phyloP scores from a whole-genome alignment of 2,113 vertebrate genomes.

The Lepidothrix coronata region DNA sequence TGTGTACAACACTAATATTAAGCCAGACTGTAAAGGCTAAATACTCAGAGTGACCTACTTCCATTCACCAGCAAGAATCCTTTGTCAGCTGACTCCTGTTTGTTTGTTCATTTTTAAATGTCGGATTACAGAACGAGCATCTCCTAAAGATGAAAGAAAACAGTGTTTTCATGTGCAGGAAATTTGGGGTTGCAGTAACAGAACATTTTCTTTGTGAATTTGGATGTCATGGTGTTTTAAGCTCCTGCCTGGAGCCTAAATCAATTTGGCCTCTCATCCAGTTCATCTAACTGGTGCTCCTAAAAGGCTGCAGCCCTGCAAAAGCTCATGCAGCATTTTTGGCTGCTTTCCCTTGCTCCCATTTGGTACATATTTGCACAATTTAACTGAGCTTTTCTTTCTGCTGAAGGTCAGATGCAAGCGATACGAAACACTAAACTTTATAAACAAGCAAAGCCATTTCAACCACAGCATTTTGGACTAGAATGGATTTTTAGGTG shows the following conservation, averaged over 20 bases:
- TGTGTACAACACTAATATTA: slow-evolving; percentile 26
- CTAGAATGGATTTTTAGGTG: slow-evolving; percentile 50
- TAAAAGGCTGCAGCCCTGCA: slow-evolving; percentile 50
- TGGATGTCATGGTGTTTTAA: slow-evolving; percentile 48
- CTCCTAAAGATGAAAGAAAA: slow-evolving; percentile 60
- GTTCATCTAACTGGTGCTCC: slow-evolving; percentile 52
- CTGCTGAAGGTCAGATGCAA: slow-evolving; percentile 57
- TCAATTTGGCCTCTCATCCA: slow-evolving; percentile 53
- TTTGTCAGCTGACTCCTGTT: slow-evolving; percentile 25
- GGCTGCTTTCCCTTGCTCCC: slow-evolving; percentile 46
- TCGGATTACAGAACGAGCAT: slow-evolving; percentile 26
- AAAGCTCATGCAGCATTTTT: slow-evolving; percentile 55
- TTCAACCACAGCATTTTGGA: slow-evolving; percentile 56
- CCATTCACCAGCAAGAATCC: slow-evolving; percentile 53
- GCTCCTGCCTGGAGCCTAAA: slow-evolving; percentile 49
- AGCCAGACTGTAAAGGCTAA: slow-evolving; percentile 47
- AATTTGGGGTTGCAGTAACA: slow-evolving; percentile 39
- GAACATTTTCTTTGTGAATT: slow-evolving; percentile 57
- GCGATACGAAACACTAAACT: slow-evolving; percentile 62
- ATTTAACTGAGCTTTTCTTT: slow-evolving; percentile 64
- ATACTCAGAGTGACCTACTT: slow-evolving; percentile 54
- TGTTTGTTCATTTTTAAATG: slow-evolving; percentile 60
- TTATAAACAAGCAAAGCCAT: slow-evolving; percentile 64
- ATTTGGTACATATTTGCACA: slow-evolving; percentile 60
- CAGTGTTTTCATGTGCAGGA: slow-evolving; percentile 50